Evolutionary conservation across 2,113 vertebrate genomes (phyloP), one percentile per base, ranked within the genome.

Genomic region (Blennius ocellaris): DNA sequence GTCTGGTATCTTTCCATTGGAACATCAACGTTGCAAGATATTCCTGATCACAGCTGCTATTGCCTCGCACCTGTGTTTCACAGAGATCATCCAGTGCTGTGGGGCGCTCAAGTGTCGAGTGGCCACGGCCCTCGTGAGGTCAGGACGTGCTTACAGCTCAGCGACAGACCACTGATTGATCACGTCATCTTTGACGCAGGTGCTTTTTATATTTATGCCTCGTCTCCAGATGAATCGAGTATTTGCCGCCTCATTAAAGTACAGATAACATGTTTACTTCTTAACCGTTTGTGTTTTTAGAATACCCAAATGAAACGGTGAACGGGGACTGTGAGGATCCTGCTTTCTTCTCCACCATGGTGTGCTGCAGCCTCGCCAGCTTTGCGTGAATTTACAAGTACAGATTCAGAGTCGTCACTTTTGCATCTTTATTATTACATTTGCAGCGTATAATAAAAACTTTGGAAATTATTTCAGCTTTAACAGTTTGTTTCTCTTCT

Each of bases 51-150:
- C 5, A 43, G 10, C 41, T 43, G 41, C 10, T 8, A 2, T 43
- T 43, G 41, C 41, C 14, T 48, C 52, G 9, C 6, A 7, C 58
- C 16, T 73, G 8, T 37, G 54, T 67, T 17, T 69, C 9, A 68
- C 80, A 99, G 97, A 66, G 94, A 95, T 73, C 90, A 94, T 39
- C 96, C 96, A 6, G 78, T 93, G 14, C 53, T 93, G 10, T 99
- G 98, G 97, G 94, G 92, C 58, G 94, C 95, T 39, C 96, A 98
- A 63, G 90, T 98, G 50, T 93, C 89, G 8, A 96, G 96, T 69
- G 94, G 96, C 14, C 94, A 94, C 0, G 92, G 95, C 15, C 83
- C 81, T n/a, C 94, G 93, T 75, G 95, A 96, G 74, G 92, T 96
- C 52, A 96, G 92, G 81, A 99, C 97, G 0, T 81, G 84, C 0